These are phyloP conservation scores for Zaprionus tsacasi DNA, from an alignment of 1,140 invertebrate genomes.

Conservation along the genomic window DNA sequence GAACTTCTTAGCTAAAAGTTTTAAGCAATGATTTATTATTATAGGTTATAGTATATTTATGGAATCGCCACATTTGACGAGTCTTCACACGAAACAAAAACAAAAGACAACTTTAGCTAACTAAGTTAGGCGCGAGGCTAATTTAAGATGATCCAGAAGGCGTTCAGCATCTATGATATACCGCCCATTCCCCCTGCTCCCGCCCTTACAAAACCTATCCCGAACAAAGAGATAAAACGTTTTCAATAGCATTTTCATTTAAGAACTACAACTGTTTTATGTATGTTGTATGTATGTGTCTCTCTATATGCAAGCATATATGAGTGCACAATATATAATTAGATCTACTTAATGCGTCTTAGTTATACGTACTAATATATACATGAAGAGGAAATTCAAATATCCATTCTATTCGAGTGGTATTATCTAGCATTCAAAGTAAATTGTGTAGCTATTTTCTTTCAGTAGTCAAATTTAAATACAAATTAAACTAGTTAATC, in stretches of 20 bases:
- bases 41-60: conserved; percentile 36
- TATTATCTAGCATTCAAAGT: conserved; percentile 65
- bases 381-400: conserved; percentile 31
- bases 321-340: conserved; percentile 12
- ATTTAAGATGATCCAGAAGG: conserved; percentile 46
- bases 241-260: conserved; percentile 30
- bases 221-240: conserved; percentile 23
- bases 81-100: not conserved
- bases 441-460: conserved; percentile 54
- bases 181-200: not conserved
- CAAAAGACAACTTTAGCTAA: conserved; percentile 49
- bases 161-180: conserved; percentile 14
- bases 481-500: conserved; percentile 70
- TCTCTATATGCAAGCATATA: conserved; percentile 24
- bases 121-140: conserved; percentile 57
- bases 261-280: conserved; percentile 46
- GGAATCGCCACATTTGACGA: not conserved
- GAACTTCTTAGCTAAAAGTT: conserved; percentile 25
- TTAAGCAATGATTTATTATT: conserved; percentile 18
- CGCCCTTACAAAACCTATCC: conserved; percentile 31
- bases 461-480: conserved; percentile 71
- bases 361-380: conserved; percentile 44
- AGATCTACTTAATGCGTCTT: conserved; percentile 22
- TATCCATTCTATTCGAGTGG: conserved; percentile 46
- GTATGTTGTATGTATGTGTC: conserved; percentile 27